Evolutionary conservation across 2,888 invertebrate genomes (phyloP).

Genomic region (Zele albiditarsus): DNA sequence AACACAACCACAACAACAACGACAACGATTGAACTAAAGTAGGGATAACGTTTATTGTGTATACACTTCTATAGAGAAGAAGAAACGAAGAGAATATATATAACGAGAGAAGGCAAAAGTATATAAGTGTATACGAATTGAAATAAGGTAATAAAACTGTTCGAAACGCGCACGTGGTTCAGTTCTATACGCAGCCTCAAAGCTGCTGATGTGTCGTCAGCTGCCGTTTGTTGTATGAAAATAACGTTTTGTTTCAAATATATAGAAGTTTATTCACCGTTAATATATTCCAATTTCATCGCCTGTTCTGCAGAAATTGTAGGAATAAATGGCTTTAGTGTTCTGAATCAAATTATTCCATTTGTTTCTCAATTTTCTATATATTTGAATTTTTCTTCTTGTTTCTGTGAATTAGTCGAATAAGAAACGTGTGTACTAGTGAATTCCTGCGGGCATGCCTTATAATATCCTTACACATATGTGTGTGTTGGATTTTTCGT

Average conservation of each 20-base stretch:
- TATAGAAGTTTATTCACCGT: not conserved
- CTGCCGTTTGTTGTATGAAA: not conserved
- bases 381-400: not conserved
- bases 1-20: not conserved
- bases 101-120: not conserved
- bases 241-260: not conserved
- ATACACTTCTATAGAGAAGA: not conserved
- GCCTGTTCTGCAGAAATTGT: not conserved
- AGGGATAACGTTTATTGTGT: not conserved
- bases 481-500: not conserved
- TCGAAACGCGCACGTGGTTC: slow-evolving; percentile 18
- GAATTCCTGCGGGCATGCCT: not conserved
- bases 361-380: not conserved
- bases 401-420: not conserved
- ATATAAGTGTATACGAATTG: not conserved
- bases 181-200: not conserved
- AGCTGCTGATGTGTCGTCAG: not conserved
- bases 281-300: slow-evolving; percentile 1
- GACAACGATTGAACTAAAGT: not conserved
- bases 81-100: not conserved
- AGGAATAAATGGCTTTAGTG: not conserved
- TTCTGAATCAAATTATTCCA: not conserved
- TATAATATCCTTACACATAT: not conserved
- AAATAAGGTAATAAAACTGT: slow-evolving; percentile 21
- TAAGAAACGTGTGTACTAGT: not conserved